Base-by-base conservation (phyloP, 2,113 vertebrate species). In the Cryptoleucopteryx plumbea region DNA sequence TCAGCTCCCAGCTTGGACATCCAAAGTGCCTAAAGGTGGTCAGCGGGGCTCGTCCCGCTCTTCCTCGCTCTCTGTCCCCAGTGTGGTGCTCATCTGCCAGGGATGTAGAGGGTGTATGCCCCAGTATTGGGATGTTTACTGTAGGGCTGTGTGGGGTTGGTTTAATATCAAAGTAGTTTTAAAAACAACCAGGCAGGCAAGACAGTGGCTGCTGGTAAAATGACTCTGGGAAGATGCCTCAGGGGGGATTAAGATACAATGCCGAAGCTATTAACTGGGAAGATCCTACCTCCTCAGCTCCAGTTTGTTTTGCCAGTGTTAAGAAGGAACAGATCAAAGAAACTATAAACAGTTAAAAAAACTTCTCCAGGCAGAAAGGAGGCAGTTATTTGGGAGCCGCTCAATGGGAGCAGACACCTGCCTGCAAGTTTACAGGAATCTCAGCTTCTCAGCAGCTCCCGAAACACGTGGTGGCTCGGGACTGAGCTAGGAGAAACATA, bases 281-380 rank as follows among this genome's bases (percentile, higher is more conserved):
- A 88, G 80, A 74, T 94, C 47, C 72, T 95, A 36, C 82, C 75
- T 96, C 59, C 72, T 92, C 56, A 83, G 74, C 74, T 81, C 50
- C 42, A 27, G 58, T 73, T 17, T 83, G 53, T 92, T 92, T 84
- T 93, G 67, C 85, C 47, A 52, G 0, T 78, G 38, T 90, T 86
- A 38, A 71, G 79, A 70, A 90, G 47, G 45, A 92, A 26, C 63
- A 71, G 75, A 95, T 95, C 66, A 90, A 95, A 95, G 50, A 27
- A 75, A 32, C 70, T 85, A 29, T 70, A 59, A 90, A 92, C 93
- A 86, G 90, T 96, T 95, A 94, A 94, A 87, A 82, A 90, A 81
- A 22, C 32, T 53, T 96, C 65, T 87, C 25, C 36, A 68, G 85
- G 65, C 68, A n/a, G 88, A 90, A 86, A 78, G 86, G n/a, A 86